A percentile compares a stretch with the other conserved stretches of the same genome.
Conservation (phyloP, 2,113 vertebrate genomes). For the Saguinus imperator region DNA sequence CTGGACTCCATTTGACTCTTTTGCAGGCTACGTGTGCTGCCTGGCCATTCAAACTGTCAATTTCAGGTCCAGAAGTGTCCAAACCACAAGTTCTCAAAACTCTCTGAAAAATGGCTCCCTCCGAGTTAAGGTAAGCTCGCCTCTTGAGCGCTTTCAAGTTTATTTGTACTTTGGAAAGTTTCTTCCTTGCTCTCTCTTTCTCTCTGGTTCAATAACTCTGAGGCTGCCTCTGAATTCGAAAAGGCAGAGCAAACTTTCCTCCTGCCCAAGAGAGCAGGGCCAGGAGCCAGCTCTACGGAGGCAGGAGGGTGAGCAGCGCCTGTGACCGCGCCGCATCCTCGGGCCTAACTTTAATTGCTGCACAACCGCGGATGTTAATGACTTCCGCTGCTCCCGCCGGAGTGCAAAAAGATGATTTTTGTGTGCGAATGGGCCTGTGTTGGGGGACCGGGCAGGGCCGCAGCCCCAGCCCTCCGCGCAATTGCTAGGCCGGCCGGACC, state of each 20-base stretch:
- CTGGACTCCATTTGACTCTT: conserved; percentile 98
- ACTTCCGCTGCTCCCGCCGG: conserved; percentile 84
- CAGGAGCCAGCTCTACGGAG: conserved; percentile 72
- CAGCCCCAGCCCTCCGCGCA: background rate
- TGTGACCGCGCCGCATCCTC: conserved; percentile 82
- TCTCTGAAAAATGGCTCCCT: conserved; percentile 87
- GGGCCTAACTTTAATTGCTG: conserved; percentile 87
- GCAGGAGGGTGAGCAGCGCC: conserved; percentile 74
- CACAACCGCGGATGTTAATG: conserved; percentile 83
- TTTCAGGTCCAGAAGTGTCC: conserved; percentile 88
- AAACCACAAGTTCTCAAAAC: conserved; percentile 88
- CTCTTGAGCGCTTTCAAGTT: conserved; percentile 84
- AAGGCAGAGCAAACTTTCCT: conserved; percentile 64
- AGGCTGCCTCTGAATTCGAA: conserved; percentile 69
- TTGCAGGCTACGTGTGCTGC: conserved; percentile 94
- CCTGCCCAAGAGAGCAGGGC: conserved; percentile 37
- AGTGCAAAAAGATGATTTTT: conserved; percentile 77
- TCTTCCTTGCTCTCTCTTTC: conserved; percentile 24
- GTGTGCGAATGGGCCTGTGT: conserved; percentile 31
- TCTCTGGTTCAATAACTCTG: conserved; percentile 59
- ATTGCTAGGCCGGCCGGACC: background rate
- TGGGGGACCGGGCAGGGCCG: background rate
- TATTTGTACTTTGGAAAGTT: conserved; percentile 82
- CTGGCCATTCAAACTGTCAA: conserved; percentile 92
- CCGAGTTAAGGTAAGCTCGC: conserved; percentile 93